These are phyloP conservation scores for Agrenia bidenticulata DNA, from an alignment of 2,888 invertebrate species.

Conservation along the genomic window DNA sequence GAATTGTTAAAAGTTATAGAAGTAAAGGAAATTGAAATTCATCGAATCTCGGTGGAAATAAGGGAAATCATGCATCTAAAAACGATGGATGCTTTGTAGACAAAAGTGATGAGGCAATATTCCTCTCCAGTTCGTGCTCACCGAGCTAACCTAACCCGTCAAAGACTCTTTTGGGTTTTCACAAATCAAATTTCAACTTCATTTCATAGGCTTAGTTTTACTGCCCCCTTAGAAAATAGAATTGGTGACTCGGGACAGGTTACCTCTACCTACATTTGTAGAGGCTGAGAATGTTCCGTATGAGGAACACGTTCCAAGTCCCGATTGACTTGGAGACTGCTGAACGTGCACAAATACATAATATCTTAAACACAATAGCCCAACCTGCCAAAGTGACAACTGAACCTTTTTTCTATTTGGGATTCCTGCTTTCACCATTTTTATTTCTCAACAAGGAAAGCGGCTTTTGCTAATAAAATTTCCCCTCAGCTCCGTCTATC, in stretches of 20 bases:
- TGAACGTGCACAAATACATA: constrained; percentile 29
- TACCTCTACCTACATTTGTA: not conserved
- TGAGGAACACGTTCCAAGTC: constrained; percentile 23
- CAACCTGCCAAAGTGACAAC: too few relatives aligned
- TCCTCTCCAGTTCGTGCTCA: not conserved
- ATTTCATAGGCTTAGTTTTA: constrained; percentile 16
- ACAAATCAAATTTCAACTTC: constrained; percentile 33
- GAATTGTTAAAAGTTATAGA: too few relatives aligned
- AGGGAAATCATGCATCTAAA: constrained; percentile 3
- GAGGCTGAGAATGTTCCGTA: constrained; percentile 8
- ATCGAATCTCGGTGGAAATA: constrained; percentile 13
- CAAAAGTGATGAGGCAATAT: constrained; percentile 3
- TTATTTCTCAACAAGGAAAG: too few relatives aligned
- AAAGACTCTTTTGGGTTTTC: constrained; percentile 26
- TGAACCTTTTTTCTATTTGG: too few relatives aligned
- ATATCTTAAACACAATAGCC: constrained; percentile 8
- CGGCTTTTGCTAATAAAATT: too few relatives aligned
- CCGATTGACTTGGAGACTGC: constrained; percentile 26
- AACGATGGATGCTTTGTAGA: not conserved
- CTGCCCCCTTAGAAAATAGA: constrained; percentile 9
- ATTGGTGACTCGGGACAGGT: constrained; percentile 1
- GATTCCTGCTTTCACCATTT: too few relatives aligned
- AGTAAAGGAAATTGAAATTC: constrained; percentile 13
- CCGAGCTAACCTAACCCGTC: constrained; percentile 8
- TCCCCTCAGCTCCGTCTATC: too few relatives aligned